These are phyloP conservation scores for Oreochromis mossambicus DNA, from an alignment of 2,797 vertebrate species.

Conservation along the genomic window DNA sequence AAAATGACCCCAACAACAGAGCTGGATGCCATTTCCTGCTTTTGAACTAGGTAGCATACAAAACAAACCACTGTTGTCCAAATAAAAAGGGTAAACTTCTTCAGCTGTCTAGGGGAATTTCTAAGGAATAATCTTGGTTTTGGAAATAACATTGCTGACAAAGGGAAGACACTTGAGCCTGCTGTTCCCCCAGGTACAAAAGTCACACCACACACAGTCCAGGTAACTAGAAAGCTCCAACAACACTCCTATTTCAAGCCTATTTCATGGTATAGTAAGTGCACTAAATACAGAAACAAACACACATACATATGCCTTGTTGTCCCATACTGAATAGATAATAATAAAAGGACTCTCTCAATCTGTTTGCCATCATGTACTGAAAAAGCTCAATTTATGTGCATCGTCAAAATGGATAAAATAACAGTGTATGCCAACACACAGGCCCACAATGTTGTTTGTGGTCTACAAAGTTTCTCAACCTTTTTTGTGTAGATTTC, in stretches of 20 bases:
- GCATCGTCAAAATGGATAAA: constrained; percentile 70
- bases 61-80: constrained; percentile 55
- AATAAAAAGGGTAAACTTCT: constrained; percentile 52
- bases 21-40: constrained; percentile 42
- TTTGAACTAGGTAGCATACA: constrained; percentile 64
- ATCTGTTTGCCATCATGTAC: constrained; percentile 70
- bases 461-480: constrained; percentile 54
- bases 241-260: constrained; percentile 82
- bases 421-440: constrained; percentile 71
- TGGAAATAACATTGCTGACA: constrained; percentile 65
- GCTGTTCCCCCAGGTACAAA: constrained; percentile 76
- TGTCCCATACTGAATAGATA: constrained; percentile 68
- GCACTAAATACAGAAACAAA: constrained; percentile 79
- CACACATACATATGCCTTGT: constrained; percentile 72
- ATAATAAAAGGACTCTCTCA: constrained; percentile 71
- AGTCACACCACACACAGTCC: constrained; percentile 80
- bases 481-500: constrained; percentile 30
- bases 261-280: constrained; percentile 82
- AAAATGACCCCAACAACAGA: constrained; percentile 38
- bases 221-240: constrained; percentile 79
- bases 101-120: constrained; percentile 47
- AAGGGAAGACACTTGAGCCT: constrained; percentile 75
- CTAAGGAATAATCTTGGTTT: constrained; percentile 56
- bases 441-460: constrained; percentile 57
- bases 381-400: constrained; percentile 70